These are phyloP conservation scores for Piprites chloris DNA, from an alignment of 2,113 vertebrate species.

Conservation along the genomic window DNA sequence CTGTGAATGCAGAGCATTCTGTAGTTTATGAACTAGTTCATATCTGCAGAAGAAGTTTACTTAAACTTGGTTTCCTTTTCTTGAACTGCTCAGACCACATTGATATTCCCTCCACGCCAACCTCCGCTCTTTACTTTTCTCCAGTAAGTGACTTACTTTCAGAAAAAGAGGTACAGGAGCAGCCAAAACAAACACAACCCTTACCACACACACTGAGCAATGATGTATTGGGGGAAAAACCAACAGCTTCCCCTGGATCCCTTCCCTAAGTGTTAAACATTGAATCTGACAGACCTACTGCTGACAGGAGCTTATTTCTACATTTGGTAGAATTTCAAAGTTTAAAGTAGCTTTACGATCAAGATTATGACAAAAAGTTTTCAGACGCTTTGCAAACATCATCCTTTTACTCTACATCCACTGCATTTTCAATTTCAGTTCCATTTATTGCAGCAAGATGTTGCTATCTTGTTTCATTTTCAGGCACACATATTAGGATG, in stretches of 20 bases:
- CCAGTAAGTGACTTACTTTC: neutral
- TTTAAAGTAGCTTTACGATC: neutral
- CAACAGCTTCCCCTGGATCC: neutral
- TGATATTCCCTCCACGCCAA: neutral
- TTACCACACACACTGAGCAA: neutral
- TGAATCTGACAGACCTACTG: neutral
- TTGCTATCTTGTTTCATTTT: slow-evolving; percentile 23
- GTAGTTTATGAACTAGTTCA: neutral
- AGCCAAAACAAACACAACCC: neutral
- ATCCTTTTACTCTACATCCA: neutral
- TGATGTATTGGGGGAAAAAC: neutral
- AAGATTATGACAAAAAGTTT: neutral
- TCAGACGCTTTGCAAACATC: neutral
- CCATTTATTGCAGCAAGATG: neutral
- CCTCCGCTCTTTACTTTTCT: neutral
- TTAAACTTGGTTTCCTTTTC: neutral
- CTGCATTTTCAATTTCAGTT: neutral
- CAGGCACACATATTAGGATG: neutral
- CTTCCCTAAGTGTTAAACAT: neutral
- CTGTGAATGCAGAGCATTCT: neutral
- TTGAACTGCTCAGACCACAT: neutral
- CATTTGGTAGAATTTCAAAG: neutral
- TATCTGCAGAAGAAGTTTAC: neutral
- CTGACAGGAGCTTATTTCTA: neutral
- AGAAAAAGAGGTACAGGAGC: neutral